phyloP scores from a whole-genome alignment of 2,797 vertebrate species.

The Siniperca obscura region DNA sequence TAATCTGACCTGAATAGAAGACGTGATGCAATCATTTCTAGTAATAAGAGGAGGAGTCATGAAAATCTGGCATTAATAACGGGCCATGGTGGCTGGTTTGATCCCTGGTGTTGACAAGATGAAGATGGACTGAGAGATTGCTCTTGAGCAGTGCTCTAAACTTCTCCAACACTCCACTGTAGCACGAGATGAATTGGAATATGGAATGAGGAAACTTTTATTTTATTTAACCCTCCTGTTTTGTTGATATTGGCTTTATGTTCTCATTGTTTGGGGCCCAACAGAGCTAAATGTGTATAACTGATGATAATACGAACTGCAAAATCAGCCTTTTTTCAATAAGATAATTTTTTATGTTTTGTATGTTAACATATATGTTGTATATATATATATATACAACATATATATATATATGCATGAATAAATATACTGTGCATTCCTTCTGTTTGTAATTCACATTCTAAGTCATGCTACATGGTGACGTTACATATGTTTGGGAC shows the following conservation, averaged over 20 bases:
- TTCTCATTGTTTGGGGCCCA: neutral
- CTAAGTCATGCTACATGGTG: neutral
- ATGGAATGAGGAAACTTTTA: neutral
- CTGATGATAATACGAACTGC: neutral
- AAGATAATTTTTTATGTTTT: neutral
- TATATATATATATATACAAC: too few species aligned
- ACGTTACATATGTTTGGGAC: neutral
- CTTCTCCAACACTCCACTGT: neutral
- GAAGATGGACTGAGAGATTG: neutral
- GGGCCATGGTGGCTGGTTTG: neutral
- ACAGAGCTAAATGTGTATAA: neutral
- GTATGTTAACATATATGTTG: too few species aligned
- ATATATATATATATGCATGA: too few species aligned
- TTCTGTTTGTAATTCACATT: neutral
- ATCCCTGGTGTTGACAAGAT: neutral
- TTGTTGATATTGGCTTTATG: neutral
- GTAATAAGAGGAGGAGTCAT: neutral
- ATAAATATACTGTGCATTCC: neutral
- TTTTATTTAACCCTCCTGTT: neutral
- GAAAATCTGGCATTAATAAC: neutral
- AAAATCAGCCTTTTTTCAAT: neutral
- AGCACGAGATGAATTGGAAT: neutral
- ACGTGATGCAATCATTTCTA: neutral
- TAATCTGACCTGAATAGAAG: conserved; percentile 8
- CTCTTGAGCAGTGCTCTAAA: neutral